Percentiles rank a stretch among this genome's conserved stretches.
These are phyloP conservation scores for Oreochromis niloticus DNA, from an alignment of 2,113 vertebrate species.

Conservation along the genomic window DNA sequence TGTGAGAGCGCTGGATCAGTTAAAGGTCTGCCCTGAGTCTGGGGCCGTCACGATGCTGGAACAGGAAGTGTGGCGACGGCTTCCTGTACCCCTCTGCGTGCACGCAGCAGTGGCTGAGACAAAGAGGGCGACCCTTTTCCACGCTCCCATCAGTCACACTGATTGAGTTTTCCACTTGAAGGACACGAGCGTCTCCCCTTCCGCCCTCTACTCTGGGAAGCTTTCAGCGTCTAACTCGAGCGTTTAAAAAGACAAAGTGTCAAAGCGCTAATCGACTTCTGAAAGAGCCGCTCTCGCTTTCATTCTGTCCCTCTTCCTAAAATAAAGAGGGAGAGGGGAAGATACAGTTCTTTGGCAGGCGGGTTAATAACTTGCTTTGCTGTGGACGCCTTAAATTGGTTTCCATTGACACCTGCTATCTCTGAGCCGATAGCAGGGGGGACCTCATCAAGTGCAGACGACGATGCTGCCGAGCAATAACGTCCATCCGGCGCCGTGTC, in stretches of 20 bases:
- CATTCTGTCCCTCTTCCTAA: not conserved
- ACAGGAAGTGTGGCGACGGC: not conserved
- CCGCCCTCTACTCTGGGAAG: not conserved
- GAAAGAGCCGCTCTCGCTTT: not conserved
- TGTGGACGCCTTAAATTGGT: constrained; percentile 61
- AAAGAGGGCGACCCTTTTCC: not conserved
- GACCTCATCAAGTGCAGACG: constrained; percentile 57
- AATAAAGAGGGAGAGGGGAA: not conserved
- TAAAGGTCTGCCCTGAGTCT: not conserved
- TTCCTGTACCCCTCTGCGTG: not conserved
- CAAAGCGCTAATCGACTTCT: not conserved
- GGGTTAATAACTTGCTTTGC: constrained; percentile 70
- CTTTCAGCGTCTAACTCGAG: not conserved
- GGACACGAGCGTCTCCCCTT: not conserved
- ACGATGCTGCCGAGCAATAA: not conserved
- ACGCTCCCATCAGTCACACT: not conserved
- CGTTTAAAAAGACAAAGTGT: constrained; percentile 1
- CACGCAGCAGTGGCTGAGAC: not conserved
- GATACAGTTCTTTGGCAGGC: constrained; percentile 9
- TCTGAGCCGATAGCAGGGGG: constrained; percentile 43
- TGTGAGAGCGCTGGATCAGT: not conserved
- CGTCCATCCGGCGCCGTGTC: not conserved
- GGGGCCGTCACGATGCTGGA: not conserved
- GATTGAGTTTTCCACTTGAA: not conserved
- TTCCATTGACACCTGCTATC: constrained; percentile 69